Conservation (phyloP, 2,113 vertebrate genomes). For the Mesembrinibis cayennensis region DNA sequence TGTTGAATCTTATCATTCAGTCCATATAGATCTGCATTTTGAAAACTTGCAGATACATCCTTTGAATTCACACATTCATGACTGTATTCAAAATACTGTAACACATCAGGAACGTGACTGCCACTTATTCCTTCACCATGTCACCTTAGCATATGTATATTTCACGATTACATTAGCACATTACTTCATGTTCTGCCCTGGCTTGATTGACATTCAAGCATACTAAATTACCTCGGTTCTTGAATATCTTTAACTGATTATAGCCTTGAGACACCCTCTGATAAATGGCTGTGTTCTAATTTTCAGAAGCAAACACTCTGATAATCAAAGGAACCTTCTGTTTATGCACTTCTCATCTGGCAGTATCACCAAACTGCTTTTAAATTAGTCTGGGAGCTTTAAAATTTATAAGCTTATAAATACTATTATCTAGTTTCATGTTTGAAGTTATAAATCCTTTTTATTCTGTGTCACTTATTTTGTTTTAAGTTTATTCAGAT, state of each 20-base stretch:
- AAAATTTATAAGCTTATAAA: slow-evolving; percentile 54
- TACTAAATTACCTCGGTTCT: slow-evolving; percentile 50
- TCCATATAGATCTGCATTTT: background rate
- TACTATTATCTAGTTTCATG: slow-evolving; percentile 31
- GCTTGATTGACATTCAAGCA: slow-evolving; percentile 53
- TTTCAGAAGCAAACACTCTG: slow-evolving; percentile 65
- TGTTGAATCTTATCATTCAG: background rate
- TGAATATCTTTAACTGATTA: slow-evolving; percentile 68
- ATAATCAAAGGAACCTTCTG: slow-evolving; percentile 63
- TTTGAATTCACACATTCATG: background rate
- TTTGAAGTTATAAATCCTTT: slow-evolving; percentile 25
- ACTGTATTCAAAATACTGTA: background rate
- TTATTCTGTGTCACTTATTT: slow-evolving; percentile 3
- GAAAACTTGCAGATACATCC: background rate
- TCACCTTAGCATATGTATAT: slow-evolving; percentile 5
- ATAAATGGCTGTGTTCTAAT: slow-evolving; percentile 55
- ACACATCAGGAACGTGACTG: background rate
- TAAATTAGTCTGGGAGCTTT: slow-evolving; percentile 55
- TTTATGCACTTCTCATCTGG: slow-evolving; percentile 47
- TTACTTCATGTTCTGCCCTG: slow-evolving; percentile 10
- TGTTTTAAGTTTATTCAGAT: slow-evolving; percentile 40
- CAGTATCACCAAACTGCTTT: slow-evolving; percentile 49
- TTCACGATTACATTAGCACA: slow-evolving; percentile 39
- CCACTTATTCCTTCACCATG: background rate
- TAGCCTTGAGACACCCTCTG: slow-evolving; percentile 47